phyloP scores from a whole-genome alignment of 2,888 invertebrate species.

The Lasioglossum marginatum region DNA sequence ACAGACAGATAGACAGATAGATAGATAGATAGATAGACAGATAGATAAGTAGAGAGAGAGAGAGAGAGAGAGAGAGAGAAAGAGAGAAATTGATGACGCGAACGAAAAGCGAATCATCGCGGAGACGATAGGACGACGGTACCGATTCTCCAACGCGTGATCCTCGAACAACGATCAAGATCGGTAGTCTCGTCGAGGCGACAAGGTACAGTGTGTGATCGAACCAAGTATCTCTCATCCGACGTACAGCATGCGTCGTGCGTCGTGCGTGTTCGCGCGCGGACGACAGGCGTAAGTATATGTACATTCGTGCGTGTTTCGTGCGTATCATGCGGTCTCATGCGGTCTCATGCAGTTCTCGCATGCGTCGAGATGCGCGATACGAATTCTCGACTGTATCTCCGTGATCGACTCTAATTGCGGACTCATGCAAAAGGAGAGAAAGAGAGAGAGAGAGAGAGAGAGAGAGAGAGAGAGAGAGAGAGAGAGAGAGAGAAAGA shows the following conservation, averaged over 20 bases:
- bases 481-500: neutral
- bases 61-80: neutral
- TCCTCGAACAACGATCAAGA: neutral
- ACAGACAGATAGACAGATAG: neutral
- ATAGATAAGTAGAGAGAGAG: neutral
- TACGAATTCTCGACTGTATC: constrained; percentile 25
- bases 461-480: constrained; percentile 27
- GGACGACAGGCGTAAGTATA: too few relatives aligned
- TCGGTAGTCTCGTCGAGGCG: constrained; percentile 26
- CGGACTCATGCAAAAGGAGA: neutral
- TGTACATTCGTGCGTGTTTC: neutral
- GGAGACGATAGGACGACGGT: neutral
- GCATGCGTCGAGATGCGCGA: neutral
- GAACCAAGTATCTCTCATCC: constrained; percentile 19
- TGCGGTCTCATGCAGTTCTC: neutral
- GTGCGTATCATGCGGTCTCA: constrained; percentile 32
- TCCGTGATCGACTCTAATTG: constrained; percentile 12
- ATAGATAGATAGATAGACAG: neutral
- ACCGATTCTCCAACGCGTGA: neutral
- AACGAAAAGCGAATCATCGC: neutral
- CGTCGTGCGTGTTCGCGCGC: constrained; percentile 11
- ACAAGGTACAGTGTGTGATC: constrained; percentile 42
- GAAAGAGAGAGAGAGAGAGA: constrained; percentile 36
- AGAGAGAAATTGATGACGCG: constrained; percentile 1
- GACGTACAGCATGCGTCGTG: constrained; percentile 35